Evolutionary conservation across 2,797 vertebrate genomes (phyloP).

Genomic region (Myiothlypis chrysogaster): DNA sequence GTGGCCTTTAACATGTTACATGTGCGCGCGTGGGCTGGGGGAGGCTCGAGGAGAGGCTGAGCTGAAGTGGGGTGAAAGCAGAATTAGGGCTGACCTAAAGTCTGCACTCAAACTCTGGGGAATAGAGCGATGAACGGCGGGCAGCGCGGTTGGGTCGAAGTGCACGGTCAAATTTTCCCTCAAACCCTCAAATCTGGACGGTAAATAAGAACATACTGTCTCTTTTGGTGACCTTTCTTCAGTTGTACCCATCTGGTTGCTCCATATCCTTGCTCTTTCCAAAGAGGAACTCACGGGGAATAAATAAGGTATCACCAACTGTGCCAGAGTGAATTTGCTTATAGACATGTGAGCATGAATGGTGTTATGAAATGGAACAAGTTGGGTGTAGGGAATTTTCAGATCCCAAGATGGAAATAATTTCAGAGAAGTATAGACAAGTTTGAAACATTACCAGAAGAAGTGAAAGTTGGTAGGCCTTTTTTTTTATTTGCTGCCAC

Average conservation of each 20-base stretch:
- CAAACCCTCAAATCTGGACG: background rate
- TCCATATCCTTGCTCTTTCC: background rate
- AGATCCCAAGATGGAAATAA: constrained; percentile 1
- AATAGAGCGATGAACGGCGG: background rate
- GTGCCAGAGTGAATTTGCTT: background rate
- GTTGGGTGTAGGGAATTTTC: background rate
- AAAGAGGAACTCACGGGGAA: background rate
- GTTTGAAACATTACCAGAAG: background rate
- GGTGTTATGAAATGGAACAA: background rate
- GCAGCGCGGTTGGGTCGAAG: background rate
- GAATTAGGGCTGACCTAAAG: background rate
- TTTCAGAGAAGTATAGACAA: constrained; percentile 40
- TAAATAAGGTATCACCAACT: background rate
- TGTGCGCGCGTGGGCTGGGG: background rate
- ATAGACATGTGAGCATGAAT: background rate
- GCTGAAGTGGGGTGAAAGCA: background rate
- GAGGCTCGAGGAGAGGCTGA: background rate
- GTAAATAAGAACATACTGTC: background rate
- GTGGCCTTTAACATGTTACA: background rate
- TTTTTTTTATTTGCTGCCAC: background rate
- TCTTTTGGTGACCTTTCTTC: background rate
- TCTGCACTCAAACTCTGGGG: background rate
- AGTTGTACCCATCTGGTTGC: rapidly evolving
- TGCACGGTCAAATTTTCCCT: background rate
- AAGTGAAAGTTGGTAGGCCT: background rate